These are phyloP conservation scores for Bucorvus abyssinicus DNA, from an alignment of 2,797 vertebrate species.

Conservation along the genomic window DNA sequence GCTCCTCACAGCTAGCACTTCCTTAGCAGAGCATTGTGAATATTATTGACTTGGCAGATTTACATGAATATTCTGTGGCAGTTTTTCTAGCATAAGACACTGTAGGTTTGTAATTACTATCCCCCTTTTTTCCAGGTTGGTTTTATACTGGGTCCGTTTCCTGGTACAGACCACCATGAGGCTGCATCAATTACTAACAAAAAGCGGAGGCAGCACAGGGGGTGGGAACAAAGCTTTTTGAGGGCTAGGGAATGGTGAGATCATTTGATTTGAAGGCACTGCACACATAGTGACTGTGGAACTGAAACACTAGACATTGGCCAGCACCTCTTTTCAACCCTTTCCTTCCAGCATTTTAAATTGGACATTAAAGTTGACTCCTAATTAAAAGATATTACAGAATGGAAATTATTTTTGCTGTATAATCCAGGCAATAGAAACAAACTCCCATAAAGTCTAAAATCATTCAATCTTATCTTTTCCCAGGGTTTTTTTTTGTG, in stretches of 20 bases:
- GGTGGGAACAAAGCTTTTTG: not conserved
- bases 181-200: not conserved
- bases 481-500: not conserved
- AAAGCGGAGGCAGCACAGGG: not conserved
- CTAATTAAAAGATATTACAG: not conserved
- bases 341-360: not conserved
- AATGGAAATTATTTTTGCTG: not conserved
- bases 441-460: not conserved
- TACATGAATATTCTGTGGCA: not conserved
- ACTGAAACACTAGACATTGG: not conserved
- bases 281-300: not conserved
- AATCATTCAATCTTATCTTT: not conserved
- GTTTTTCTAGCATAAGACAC: not conserved
- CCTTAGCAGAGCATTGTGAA: not conserved
- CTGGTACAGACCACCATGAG: not conserved
- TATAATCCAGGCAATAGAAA: not conserved
- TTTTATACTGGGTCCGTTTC: constrained; percentile 8
- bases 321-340: not conserved
- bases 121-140: not conserved
- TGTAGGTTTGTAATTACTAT: not conserved
- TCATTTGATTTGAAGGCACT: not conserved
- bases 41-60: constrained; percentile 12
- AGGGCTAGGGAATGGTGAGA: not conserved
- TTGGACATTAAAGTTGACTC: not conserved
- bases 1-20: not conserved